Evolutionary conservation across 1,140 invertebrate species (phyloP), one percentile per base, ranked within the genome.

Genomic region (Campodea augens): DNA sequence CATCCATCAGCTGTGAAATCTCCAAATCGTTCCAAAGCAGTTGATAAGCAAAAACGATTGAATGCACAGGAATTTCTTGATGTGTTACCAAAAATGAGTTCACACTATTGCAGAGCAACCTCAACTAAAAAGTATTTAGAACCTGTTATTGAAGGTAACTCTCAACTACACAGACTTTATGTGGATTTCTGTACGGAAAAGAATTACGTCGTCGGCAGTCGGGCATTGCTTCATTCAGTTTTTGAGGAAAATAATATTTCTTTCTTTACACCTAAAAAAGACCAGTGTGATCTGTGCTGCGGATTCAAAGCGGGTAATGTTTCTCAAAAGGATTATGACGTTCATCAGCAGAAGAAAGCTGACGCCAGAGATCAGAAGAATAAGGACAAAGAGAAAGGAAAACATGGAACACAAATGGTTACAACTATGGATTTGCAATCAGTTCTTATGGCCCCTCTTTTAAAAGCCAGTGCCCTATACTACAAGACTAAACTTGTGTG

Each of bases 401-500:
- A 37, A 29, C 25, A 47, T 24, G 49, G 47, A 37, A 38, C 53
- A 29, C 38, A 38, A 40, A 39, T 49, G 45, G 47, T 54, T 25
- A 41, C 61, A n/a, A 56, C 54, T 13, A 51, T 54, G 41, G 62
- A 64, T 56, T 38, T 63, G 13, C 54, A 63, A 56, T 56, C 58
- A 37, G 60, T 65, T 18, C 59, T 61, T 50, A 40, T 62, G 24
- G 52, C 45, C 32, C 62, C 62, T 43, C 44, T 43, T 45, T 25
- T 64, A 25, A 54, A 59, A n/a, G 58, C 62, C 15, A 58, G 50
- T 52, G 55, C 55, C 29, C 32, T 64, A 25, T 66, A 66, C 51
- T 66, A 59, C 51, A 65, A 63, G 54, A 60, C 54, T 7, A 67
- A 66, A 50, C 48, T 65, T 19, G 36, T 50, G 13, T 43, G 55